Evolutionary conservation across 2,113 vertebrate genomes (phyloP).

Genomic region (Chlamydotis undulata): DNA sequence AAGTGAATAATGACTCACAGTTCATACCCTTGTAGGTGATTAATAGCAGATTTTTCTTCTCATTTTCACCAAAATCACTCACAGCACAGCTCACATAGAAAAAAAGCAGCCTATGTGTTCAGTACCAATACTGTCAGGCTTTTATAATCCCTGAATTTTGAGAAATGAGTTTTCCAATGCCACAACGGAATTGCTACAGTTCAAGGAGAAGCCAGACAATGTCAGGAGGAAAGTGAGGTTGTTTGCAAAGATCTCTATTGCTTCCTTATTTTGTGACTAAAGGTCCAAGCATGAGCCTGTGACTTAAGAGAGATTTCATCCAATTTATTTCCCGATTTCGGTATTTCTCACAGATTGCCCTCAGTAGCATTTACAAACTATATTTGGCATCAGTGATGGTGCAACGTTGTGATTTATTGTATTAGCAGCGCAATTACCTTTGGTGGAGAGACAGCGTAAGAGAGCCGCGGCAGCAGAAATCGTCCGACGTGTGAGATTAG

Average conservation of each 20-base stretch:
- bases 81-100: not conserved
- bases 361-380: not conserved
- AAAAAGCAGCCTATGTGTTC: not conserved
- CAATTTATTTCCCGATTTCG: not conserved
- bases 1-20: slow-evolving; percentile 3
- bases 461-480: not conserved
- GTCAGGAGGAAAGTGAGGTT: not conserved
- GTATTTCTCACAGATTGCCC: not conserved
- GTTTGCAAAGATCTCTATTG: not conserved
- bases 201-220: not conserved
- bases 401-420: not conserved
- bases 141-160: not conserved
- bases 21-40: not conserved
- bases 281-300: not conserved
- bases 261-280: not conserved
- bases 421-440: not conserved
- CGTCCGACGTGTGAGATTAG: not conserved
- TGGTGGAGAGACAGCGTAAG: not conserved
- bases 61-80: not conserved
- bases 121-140: not conserved
- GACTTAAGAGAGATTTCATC: not conserved
- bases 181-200: not conserved
- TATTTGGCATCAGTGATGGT: not conserved
- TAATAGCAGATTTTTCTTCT: not conserved
- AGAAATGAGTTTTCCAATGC: not conserved